Evolutionary conservation across 2,888 invertebrate genomes (phyloP), one percentile per base, ranked within the genome.

Genomic region (Antheraea yamamai): DNA sequence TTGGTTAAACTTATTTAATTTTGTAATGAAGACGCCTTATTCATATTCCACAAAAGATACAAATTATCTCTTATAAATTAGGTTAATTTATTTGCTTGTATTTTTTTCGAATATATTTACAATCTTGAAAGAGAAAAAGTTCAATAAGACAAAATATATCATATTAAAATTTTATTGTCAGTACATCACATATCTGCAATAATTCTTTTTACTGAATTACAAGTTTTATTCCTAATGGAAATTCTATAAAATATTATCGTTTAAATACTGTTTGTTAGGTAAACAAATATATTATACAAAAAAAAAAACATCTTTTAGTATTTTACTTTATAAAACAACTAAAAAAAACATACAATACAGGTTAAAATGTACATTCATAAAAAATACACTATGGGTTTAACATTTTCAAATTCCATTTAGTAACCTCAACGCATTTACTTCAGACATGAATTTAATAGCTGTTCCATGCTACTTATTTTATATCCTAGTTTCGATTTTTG

Each of bases 111-210:
- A 47, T 55, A 55, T 55, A 1, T 8, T 1, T n/a, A n/a, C 8
- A 58, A 4, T 14, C 26, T 26, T 66, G 4, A 66, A 8, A 30
- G 2, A 26, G 64, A 64, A 64, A 26, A 26, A 0, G 4, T 26
- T 14, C 0, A 66, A 66, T 66, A 2, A 66, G 26, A 66, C 64
- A 66, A 66, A 66, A 72, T 72, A 72, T 80, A 70, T 82, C 77
- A 77, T 82, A 81, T 81, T 85, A 84, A 79, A 81, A 78, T 83
- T 84, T 85, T 88, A 88, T 87, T 88, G 87, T 88, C 88, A 86
- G 85, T 85, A 83, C 79, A 81, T 80, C 76, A 82, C 81, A 80
- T 77, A 75, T 72, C 68, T 70, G 70, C 70, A 70, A 70, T 70
- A 70, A 72, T 72, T 71, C 39, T 75, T 55, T 23, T 35, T 68